A percentile compares a stretch with the other conserved stretches of the same genome.
phyloP scores from a whole-genome alignment of 2,888 invertebrate species.

The Hypolimnas misippus region DNA sequence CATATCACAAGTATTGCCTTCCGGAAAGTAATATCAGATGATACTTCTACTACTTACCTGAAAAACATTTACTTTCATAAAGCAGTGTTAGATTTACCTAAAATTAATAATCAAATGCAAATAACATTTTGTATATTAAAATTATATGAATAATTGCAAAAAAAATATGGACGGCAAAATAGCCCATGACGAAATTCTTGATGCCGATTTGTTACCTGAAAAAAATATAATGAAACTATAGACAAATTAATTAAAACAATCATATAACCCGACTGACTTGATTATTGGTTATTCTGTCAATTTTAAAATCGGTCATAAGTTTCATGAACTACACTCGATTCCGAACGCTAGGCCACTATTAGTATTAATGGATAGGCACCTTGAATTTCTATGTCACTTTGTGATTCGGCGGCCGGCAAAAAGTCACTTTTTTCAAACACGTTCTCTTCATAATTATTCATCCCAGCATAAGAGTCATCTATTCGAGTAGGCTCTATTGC shows the following conservation, averaged over 20 bases:
- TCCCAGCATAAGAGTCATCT: slow-evolving; percentile 21
- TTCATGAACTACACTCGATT: no score
- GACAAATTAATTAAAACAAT: neutral
- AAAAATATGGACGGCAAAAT: slow-evolving; percentile 26
- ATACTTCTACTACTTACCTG: no score
- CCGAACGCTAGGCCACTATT: no score
- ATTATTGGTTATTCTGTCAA: no score
- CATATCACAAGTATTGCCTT: slow-evolving; percentile 15
- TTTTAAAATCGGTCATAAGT: no score
- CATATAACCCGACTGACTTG: no score
- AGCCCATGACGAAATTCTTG: slow-evolving; percentile 17
- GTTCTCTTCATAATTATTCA: slow-evolving; percentile 21
- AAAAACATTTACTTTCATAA: neutral
- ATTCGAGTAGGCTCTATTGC: slow-evolving; percentile 26
- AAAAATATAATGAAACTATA: slow-evolving; percentile 18
- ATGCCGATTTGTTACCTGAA: slow-evolving; percentile 35
- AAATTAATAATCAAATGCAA: slow-evolving; percentile 7
- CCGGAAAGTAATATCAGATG: no score
- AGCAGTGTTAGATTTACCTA: neutral
- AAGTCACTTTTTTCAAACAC: slow-evolving; percentile 23
- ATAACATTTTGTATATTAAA: neutral
- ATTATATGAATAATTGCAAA: slow-evolving; percentile 28
- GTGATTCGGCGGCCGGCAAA: slow-evolving; percentile 28
- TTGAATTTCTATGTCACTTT: slow-evolving; percentile 20
- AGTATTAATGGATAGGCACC: neutral